Base-by-base conservation (phyloP, 2,888 invertebrate species). In the Cylindroiulus punctatus region DNA sequence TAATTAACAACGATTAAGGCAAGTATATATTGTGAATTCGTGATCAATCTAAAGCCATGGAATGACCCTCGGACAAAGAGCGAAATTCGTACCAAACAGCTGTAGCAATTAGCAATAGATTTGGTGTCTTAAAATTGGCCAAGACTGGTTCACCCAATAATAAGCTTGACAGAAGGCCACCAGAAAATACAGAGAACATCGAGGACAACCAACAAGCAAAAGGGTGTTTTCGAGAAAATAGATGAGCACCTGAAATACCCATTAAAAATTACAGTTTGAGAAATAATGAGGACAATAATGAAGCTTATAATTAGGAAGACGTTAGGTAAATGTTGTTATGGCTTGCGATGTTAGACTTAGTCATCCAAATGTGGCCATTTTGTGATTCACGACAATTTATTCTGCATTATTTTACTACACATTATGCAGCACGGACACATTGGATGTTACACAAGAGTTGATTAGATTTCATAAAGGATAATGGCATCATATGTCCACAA, bases 111-210 rank as follows among this genome's bases (percentile, higher is more conserved):
- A 97, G 91, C 26, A 99, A 93, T 91, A 97, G 97, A 88, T 97
- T 96, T 87, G 98, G 96, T 91, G 98, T 97, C 92, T 99, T 99
- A 88, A 99, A 93, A 32, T 98, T 98, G 40, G 96, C 96, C 88
- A 99, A 93, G 89, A 98, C 95, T 14, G 99, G 98, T 92, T 99
- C 99, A 52, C 99, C 98, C 86, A 99, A 93, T 88, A 99, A 93
- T 86, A 97, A 96, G 92, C 97, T 98, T 90, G 97, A 97, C 88
- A 99, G 94, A 94, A 99, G 97, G 89, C 97, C 96, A 88, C 99
- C 98, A 87, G 98, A 97, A 93, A 98, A 99, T 90, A 98, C 97
- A 87, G 98, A 96, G 90, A 99, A 92, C 98, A 99, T 98, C 87
- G 97, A 98, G 81, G 98, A 98, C 88, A 99, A 92, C 98, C 98